A percentile compares a stretch with the other conserved stretches of the same genome.
Conservation (phyloP, 1,140 invertebrate species). For the Palaemon carinicauda region DNA sequence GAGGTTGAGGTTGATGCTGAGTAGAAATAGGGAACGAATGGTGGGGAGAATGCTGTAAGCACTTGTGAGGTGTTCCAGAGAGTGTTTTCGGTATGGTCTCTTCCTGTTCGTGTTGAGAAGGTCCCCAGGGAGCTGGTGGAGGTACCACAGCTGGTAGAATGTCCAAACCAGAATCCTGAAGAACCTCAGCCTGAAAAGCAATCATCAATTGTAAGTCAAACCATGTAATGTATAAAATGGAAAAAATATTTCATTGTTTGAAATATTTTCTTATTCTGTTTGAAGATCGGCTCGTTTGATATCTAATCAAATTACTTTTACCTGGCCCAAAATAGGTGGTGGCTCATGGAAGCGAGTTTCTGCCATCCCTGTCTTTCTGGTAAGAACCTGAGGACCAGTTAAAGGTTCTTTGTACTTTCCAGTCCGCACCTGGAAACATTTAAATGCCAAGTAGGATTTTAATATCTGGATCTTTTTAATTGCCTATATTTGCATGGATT, state of each 20-base stretch:
- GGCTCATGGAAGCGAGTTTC: constrained; percentile 47
- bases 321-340: too few species aligned
- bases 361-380: constrained; percentile 26
- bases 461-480: too few species aligned
- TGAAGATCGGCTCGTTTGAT: too few species aligned
- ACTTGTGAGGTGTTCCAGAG: constrained; percentile 63
- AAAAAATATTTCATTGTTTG: neutral
- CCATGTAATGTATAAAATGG: constrained; percentile 56
- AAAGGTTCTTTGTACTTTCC: constrained; percentile 42
- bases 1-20: neutral
- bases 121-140: neutral
- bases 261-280: too few species aligned
- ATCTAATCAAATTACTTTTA: too few species aligned
- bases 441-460: neutral
- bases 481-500: too few species aligned
- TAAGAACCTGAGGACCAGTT: neutral
- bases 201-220: constrained; percentile 60
- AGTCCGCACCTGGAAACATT: constrained; percentile 20
- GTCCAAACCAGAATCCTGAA: constrained; percentile 63
- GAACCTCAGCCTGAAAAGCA: constrained; percentile 67
- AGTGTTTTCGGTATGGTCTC: constrained; percentile 60
- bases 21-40: constrained; percentile 24
- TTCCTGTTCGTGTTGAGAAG: neutral
- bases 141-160: neutral
- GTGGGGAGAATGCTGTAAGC: neutral